phyloP scores from a whole-genome alignment of 2,113 vertebrate species.

The Reinhardtius hippoglossoides region DNA sequence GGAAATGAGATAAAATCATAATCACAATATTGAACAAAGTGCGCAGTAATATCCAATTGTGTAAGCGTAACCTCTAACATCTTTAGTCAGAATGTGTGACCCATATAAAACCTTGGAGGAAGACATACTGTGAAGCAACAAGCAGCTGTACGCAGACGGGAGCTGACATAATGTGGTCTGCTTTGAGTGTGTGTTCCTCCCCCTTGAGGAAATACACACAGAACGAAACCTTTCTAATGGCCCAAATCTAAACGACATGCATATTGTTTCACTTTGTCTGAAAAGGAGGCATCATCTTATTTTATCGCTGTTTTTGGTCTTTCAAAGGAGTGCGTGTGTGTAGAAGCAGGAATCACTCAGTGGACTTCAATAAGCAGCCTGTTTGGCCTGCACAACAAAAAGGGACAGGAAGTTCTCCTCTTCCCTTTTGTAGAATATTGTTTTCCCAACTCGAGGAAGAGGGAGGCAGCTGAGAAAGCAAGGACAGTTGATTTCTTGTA shows the following conservation, averaged over 20 bases:
- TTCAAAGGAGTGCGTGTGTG: conserved; percentile 31
- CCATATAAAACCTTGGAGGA: conserved; percentile 49
- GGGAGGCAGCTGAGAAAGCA: conserved; percentile 77
- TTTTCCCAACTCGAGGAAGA: conserved; percentile 64
- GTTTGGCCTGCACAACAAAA: conserved; percentile 54
- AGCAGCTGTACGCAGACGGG: conserved; percentile 61
- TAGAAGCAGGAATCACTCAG: conserved; percentile 50
- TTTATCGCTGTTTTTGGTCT: neutral
- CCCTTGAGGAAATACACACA: conserved; percentile 24
- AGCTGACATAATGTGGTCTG: conserved; percentile 42
- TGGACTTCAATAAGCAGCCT: conserved; percentile 69
- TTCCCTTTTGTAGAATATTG: conserved; percentile 64
- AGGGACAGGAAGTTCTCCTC: conserved; percentile 70
- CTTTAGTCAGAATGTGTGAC: conserved; percentile 59
- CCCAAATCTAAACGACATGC: conserved; percentile 39
- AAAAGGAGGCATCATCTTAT: neutral
- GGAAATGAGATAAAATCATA: conserved; percentile 25
- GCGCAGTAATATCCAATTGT: conserved; percentile 34
- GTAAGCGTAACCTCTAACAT: conserved; percentile 36
- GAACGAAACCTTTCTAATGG: conserved; percentile 33
- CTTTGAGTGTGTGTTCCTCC: conserved; percentile 20
- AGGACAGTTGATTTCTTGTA: conserved; percentile 68
- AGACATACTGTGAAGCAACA: conserved; percentile 61
- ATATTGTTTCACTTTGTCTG: conserved; percentile 4
- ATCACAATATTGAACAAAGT: conserved; percentile 31